Percentiles rank a stretch among this genome's conserved stretches.
phyloP scores from a whole-genome alignment of 2,797 vertebrate genomes.

The Gastrophryne carolinensis region DNA sequence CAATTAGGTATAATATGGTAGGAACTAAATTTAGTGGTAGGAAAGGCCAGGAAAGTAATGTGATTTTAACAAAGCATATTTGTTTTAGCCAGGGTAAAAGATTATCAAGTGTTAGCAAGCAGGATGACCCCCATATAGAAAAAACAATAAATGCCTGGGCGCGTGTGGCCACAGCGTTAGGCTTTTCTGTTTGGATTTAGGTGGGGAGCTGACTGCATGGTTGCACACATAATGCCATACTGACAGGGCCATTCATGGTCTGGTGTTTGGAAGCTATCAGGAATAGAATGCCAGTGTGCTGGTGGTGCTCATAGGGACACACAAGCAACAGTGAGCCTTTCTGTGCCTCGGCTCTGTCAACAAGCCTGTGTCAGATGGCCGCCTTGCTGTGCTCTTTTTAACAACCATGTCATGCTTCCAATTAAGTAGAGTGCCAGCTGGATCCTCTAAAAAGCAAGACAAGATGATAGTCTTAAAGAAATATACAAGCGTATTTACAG shows the following conservation, averaged over 20 bases:
- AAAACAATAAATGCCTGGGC: background rate
- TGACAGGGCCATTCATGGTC: background rate
- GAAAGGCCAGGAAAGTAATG: no score
- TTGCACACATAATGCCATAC: background rate
- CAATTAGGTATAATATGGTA: no score
- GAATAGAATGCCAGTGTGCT: background rate
- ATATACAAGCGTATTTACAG: background rate
- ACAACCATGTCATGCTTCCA: background rate
- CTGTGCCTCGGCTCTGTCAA: background rate
- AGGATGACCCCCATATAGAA: background rate
- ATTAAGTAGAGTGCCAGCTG: slow-evolving; percentile 2
- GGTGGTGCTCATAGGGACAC: background rate
- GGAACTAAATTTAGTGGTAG: no score
- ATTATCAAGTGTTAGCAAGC: background rate
- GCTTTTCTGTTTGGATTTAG: background rate
- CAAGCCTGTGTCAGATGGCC: slow-evolving; percentile 15
- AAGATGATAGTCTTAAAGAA: background rate
- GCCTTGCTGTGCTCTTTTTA: background rate
- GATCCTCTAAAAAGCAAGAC: background rate
- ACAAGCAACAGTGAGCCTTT: background rate
- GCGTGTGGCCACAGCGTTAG: background rate
- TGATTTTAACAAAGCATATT: background rate
- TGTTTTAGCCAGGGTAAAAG: background rate
- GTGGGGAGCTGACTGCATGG: background rate
- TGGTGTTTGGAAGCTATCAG: background rate